Evolutionary conservation across 2,797 vertebrate genomes (phyloP), one percentile per base, ranked within the genome.

Genomic region (Micromesistius poutassou): DNA sequence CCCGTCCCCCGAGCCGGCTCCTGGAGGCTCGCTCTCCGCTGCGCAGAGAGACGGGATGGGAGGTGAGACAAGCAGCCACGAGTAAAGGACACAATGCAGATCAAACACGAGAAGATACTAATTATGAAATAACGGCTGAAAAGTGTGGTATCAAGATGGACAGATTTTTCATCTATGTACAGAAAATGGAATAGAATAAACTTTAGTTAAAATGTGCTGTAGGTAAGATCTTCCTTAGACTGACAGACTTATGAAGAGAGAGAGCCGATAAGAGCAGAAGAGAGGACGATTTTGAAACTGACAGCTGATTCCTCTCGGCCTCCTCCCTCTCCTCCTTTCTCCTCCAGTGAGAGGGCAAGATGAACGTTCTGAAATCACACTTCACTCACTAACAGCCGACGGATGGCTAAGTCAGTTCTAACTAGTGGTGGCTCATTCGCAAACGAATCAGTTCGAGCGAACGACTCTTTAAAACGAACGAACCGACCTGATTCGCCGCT

Each of bases 21-120:
- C 68, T 74, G 84, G 16, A 9, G 77, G n/a, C 0, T 93, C 93
- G 0, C 28, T 72, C 7, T 82, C 80, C 0, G 76, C 38, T 0
- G 72, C 82, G 82, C 75, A 22, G 38, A 46, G 38, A 28, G n/a
- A 68, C 8, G 55, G 55, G 33, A 35, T 5, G 55, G 8, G 8
- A n/a, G n/a, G 5, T 13, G n/a, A 30, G 25, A 30, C 2, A n/a
- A 62, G 22, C 55, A 5, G 46, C 46, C 16, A 50, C 4, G 19
- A 50, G 46, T 22, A 22, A 38, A 10, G 7, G 9, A 42, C 46
- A 50, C 46, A 50, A 22, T 50, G 50, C 50, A 62, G n/a, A 62
- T 62, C 55, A 62, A 62, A 62, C 55, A 25, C 25, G 55, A 25
- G 55, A 62, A 25, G 22, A 62, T 62, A 8, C 55, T 2, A 62